Evolutionary conservation across 2,888 invertebrate species (phyloP).

Genomic region (Heliconius erato): DNA sequence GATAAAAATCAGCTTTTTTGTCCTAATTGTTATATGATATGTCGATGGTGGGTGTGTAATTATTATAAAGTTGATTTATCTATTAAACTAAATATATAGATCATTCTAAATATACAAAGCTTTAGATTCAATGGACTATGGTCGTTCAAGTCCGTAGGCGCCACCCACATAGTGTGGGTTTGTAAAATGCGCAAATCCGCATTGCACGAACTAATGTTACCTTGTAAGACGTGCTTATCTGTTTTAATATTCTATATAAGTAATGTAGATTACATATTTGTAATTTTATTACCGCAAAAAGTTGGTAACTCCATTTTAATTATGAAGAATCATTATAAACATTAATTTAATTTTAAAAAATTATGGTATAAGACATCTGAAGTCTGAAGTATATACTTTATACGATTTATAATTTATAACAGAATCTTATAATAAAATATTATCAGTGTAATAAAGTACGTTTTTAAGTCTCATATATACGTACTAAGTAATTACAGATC

Average conservation of each 20-base stretch:
- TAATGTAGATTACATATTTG: not conserved
- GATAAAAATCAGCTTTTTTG: not conserved
- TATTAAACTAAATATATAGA: conserved; percentile 31
- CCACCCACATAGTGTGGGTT: conserved; percentile 65
- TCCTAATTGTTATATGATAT: conserved; percentile 71
- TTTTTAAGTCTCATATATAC: not conserved
- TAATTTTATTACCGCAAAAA: conserved; percentile 9
- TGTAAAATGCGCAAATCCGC: conserved; percentile 75
- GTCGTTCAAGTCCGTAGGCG: conserved; percentile 62
- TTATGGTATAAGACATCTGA: not conserved
- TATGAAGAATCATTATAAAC: not conserved
- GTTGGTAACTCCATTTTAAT: not conserved
- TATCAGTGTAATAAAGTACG: no score
- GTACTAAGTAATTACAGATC: not conserved
- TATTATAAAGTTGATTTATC: conserved; percentile 36
- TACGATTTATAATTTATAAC: not conserved
- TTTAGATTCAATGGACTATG: conserved; percentile 51
- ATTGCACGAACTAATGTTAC: conserved; percentile 69
- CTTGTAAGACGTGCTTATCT: conserved; percentile 59
- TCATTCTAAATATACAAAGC: conserved; percentile 39
- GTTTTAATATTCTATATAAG: conserved; percentile 25
- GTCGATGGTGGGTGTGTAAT: conserved; percentile 56
- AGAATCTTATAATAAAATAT: not conserved
- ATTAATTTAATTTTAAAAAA: not conserved
- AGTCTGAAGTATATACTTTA: no score